Base-by-base conservation (phyloP, 2,113 vertebrate genomes). In the Thunnus thynnus region DNA sequence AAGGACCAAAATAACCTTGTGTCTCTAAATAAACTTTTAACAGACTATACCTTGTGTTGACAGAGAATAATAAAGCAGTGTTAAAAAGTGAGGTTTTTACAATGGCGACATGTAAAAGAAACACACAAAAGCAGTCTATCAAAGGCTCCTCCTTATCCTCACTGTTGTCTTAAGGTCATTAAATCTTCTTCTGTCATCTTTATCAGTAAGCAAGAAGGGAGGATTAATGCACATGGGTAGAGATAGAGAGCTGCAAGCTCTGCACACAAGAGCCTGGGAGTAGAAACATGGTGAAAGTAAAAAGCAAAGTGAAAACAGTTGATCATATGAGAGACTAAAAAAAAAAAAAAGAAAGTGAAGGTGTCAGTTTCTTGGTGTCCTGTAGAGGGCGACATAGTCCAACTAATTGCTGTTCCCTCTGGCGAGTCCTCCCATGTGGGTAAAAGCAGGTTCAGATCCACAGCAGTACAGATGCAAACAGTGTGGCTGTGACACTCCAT, bases 321-420 rank as follows among this genome's bases (percentile, higher is more conserved):
- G 62, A 32, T 47, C 25, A 11, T 2, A 50, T 30, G 27, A 30
- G 36, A 62, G 22, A 67, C 54, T 81, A 9, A 30, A 63, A 30
- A 83, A 9, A 20, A 20, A 63, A 30, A 22, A 18, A 20, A 50
- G 70, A 60, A 78, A 71, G 81, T 67, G 61, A 74, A 60, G 64
- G 74, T 87, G 87, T 83, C 76, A 86, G 80, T 86, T 70, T 80
- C 57, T 76, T 17, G 14, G 10, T 57, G 78, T 88, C 90, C 94
- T 84, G 66, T 60, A 90, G 94, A 80, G 91, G 92, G 91, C 86
- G 68, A 61, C 83, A 86, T 13, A 92, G 89, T 88, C 86, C 84
- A 50, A 25, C 14, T 54, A 78, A 84, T 77, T 78, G 85, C 27
- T 30, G n/a, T 76, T 36, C 48, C 48, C 32, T 72, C 78, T 56